Evolutionary conservation across 1,140 invertebrate genomes (phyloP).

Genomic region (Luehdorfia chinensis): DNA sequence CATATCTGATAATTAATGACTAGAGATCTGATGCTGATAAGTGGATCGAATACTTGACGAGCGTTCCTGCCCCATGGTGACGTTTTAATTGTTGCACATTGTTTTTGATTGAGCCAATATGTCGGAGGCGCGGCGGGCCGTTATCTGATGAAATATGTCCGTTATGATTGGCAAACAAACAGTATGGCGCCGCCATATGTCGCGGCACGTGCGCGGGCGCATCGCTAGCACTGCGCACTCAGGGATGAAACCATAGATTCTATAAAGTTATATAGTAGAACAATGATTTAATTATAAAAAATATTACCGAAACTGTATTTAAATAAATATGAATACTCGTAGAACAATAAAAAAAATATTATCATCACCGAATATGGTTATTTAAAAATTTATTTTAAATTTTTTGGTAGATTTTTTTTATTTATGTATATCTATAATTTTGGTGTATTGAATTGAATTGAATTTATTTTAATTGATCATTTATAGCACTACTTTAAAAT

Average conservation of each 20-base stretch:
- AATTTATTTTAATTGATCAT: no score
- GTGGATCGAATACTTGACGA: slow-evolving; percentile 42
- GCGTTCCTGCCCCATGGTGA: slow-evolving; percentile 34
- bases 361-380: no score
- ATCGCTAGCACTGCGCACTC: slow-evolving; percentile 63
- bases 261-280: slow-evolving; percentile 3
- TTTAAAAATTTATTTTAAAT: no score
- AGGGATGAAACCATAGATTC: slow-evolving; percentile 61
- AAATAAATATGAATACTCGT: no score
- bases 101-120: slow-evolving; percentile 69
- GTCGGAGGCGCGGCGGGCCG: slow-evolving; percentile 55
- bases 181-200: slow-evolving; percentile 73
- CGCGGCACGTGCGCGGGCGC: slow-evolving; percentile 73
- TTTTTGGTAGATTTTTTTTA: no score
- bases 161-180: slow-evolving; percentile 77
- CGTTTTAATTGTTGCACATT: slow-evolving; percentile 66
- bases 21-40: background rate
- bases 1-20: no score
- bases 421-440: no score
- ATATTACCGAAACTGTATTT: no score
- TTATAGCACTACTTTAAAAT: no score
- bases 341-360: no score
- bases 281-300: no score
- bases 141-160: slow-evolving; percentile 77
- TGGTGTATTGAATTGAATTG: no score